Conservation (phyloP, 2,113 vertebrate genomes). For the Eudyptes chrysolophus region DNA sequence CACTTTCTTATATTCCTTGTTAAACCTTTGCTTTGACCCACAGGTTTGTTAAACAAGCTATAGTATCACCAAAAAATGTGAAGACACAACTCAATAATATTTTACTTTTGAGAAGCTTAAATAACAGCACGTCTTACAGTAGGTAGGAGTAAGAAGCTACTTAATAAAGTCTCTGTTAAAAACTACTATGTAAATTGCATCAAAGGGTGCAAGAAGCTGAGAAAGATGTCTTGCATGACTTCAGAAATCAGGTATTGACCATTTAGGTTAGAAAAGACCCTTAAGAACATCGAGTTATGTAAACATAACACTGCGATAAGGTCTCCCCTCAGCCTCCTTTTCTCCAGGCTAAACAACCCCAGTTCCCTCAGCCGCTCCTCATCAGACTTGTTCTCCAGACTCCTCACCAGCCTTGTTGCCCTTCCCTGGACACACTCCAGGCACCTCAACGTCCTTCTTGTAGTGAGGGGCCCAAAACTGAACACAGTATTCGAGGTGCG, state of each 20-base stretch:
- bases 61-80: neutral
- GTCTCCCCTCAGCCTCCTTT: neutral
- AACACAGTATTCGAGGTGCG: fast-evolving
- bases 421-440: neutral
- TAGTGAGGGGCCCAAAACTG: neutral
- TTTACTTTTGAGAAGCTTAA: neutral
- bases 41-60: neutral
- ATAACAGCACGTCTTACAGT: neutral
- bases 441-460: neutral
- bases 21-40: neutral
- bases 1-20: neutral
- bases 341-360: neutral
- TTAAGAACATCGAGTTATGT: neutral
- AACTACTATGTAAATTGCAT: neutral
- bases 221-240: neutral
- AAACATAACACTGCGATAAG: neutral
- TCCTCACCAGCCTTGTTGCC: neutral
- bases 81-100: neutral
- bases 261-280: neutral
- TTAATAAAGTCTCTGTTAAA: neutral
- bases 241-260: neutral
- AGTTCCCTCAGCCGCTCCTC: neutral
- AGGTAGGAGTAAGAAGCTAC: neutral
- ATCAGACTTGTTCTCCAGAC: neutral
- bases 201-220: neutral